These are phyloP conservation scores for Pseudocheirus occidentalis DNA, from an alignment of 2,797 vertebrate species.

Conservation along the genomic window DNA sequence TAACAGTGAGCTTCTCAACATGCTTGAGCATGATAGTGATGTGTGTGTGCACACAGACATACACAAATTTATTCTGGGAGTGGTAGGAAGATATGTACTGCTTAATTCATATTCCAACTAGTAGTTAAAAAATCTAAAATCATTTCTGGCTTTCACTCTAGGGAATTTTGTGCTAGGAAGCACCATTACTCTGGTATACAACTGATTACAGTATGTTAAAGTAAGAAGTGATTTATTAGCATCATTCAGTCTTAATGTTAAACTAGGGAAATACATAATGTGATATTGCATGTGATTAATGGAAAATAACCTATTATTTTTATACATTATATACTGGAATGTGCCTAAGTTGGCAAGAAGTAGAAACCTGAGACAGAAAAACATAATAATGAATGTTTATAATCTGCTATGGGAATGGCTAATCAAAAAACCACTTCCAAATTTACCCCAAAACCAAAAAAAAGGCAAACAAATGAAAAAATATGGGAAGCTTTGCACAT, in stretches of 20 bases:
- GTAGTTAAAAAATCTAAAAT: background rate
- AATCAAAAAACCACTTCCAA: background rate
- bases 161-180: background rate
- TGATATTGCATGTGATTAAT: background rate
- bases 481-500: background rate
- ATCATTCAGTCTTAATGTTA: background rate
- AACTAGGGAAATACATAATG: background rate
- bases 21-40: background rate
- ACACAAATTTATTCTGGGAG: background rate
- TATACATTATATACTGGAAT: background rate
- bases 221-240: background rate
- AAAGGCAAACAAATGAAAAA: background rate
- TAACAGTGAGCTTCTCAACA: background rate
- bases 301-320: background rate
- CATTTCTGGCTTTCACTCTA: background rate
- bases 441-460: background rate
- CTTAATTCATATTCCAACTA: background rate
- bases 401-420: background rate
- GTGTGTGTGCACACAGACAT: background rate
- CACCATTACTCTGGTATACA: background rate
- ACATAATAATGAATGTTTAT: background rate
- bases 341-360: background rate
- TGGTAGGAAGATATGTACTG: background rate
- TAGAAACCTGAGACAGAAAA: background rate
- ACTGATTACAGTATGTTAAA: background rate